phyloP scores from a whole-genome alignment of 1,140 invertebrate genomes.

The Halesus radiatus region DNA sequence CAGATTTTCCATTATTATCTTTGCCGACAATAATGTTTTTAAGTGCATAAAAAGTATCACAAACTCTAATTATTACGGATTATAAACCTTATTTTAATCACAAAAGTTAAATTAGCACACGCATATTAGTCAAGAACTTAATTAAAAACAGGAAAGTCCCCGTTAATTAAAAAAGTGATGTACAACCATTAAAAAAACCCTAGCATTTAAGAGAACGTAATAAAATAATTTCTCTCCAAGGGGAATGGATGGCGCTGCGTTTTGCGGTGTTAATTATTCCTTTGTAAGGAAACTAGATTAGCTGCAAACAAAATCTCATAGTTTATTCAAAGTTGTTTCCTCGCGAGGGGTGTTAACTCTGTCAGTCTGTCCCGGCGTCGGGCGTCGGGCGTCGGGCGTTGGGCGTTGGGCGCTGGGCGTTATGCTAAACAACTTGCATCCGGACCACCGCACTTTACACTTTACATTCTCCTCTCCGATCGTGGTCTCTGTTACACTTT shows the following conservation, averaged over 20 bases:
- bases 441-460: constrained; percentile 21
- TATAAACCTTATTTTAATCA: too few species aligned
- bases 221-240: too few species aligned
- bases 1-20: too few species aligned
- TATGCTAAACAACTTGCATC: constrained; percentile 40
- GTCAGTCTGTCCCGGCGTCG: constrained; percentile 21
- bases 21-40: too few species aligned
- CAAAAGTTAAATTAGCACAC: too few species aligned
- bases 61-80: too few species aligned
- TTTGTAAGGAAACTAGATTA: constrained; percentile 47
- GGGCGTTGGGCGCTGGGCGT: not conserved
- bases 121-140: too few species aligned
- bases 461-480: not conserved
- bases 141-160: too few species aligned
- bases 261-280: constrained; percentile 35
- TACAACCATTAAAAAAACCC: too few species aligned
- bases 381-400: not conserved
- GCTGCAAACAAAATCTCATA: constrained; percentile 50
- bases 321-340: constrained; percentile 45
- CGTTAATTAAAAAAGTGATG: too few species aligned
- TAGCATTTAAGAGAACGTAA: too few species aligned
- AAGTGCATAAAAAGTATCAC: too few species aligned
- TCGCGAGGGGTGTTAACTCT: constrained; percentile 42
- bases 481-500: not conserved
- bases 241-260: not conserved